These are phyloP conservation scores for Microchirus variegatus DNA, from an alignment of 2,797 vertebrate genomes.

Conservation along the genomic window DNA sequence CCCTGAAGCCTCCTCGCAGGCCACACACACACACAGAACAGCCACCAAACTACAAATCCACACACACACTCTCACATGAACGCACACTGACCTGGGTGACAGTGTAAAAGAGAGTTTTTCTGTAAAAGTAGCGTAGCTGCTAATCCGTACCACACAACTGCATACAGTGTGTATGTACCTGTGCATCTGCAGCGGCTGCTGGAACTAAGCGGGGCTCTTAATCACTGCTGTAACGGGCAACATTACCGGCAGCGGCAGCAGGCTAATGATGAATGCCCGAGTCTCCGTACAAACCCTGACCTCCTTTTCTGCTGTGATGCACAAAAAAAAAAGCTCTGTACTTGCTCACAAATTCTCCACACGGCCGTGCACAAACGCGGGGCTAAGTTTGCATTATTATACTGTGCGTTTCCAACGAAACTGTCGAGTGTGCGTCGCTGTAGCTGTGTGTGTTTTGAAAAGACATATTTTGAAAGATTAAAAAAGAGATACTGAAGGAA, in stretches of 20 bases:
- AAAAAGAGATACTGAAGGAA: slow-evolving; percentile 9
- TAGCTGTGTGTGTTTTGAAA: too few species aligned
- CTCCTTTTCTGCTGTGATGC: slow-evolving; percentile 84
- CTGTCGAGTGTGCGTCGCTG: too few species aligned
- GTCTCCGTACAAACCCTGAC: slow-evolving; percentile 82
- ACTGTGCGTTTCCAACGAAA: too few species aligned
- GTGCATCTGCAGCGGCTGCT: slow-evolving; percentile 70
- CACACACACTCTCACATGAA: slow-evolving; percentile 31
- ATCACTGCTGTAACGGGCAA: slow-evolving; percentile 80
- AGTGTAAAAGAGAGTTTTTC: slow-evolving; percentile 42
- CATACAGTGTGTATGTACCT: slow-evolving; percentile 40
- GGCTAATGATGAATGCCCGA: slow-evolving; percentile 86
- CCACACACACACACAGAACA: slow-evolving; percentile 34
- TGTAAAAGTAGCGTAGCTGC: slow-evolving; percentile 21
- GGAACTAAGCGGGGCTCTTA: slow-evolving; percentile 82
- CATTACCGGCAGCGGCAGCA: slow-evolving; percentile 80
- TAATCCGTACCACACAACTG: slow-evolving; percentile 21
- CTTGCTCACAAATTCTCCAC: slow-evolving; percentile 33
- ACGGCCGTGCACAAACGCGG: slow-evolving; percentile 21
- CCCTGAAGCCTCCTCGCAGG: slow-evolving; percentile 57
- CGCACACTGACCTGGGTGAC: slow-evolving; percentile 23
- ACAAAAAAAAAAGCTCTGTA: slow-evolving; percentile 80
- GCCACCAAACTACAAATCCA: slow-evolving; percentile 39
- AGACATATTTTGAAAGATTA: slow-evolving; percentile 7
- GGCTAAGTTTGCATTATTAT: too few species aligned